These are phyloP conservation scores for Philotrypesis tridentata DNA, from an alignment of 1,140 invertebrate genomes.

Conservation along the genomic window DNA sequence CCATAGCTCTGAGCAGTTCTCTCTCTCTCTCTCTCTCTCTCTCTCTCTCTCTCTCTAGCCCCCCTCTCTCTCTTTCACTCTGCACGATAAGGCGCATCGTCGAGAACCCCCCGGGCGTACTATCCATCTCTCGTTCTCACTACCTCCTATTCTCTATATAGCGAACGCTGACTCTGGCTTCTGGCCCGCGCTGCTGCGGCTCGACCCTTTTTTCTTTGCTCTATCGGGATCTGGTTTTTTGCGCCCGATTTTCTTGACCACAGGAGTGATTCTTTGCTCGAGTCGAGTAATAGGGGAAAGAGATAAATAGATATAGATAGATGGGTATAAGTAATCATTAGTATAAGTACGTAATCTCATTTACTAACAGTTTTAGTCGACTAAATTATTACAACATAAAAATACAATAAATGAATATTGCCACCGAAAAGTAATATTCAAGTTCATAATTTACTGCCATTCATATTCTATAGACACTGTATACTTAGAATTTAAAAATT, in stretches of 20 bases:
- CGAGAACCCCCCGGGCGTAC: conserved; percentile 35
- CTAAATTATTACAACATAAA: too few species aligned
- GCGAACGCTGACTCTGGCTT: not conserved
- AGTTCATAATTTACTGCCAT: too few species aligned
- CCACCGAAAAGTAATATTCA: too few species aligned
- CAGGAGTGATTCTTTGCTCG: conserved; percentile 12
- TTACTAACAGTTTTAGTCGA: too few species aligned
- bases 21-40: conserved; percentile 18
- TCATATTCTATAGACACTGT: too few species aligned
- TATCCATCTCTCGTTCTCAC: conserved; percentile 22
- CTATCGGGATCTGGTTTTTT: conserved; percentile 27
- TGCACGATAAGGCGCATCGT: conserved; percentile 40
- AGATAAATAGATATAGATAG: not conserved
- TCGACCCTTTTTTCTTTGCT: conserved; percentile 10
- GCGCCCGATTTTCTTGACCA: conserved; percentile 38
- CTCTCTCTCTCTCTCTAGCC: too few species aligned
- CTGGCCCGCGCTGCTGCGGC: not conserved
- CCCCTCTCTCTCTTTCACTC: not conserved
- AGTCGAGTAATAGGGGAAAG: not conserved
- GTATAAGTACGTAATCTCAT: too few species aligned
- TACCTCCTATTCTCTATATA: conserved; percentile 4
- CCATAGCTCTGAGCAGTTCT: conserved; percentile 26
- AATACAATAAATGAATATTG: too few species aligned
- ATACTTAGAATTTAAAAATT: too few species aligned
- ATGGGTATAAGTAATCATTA: too few species aligned